Evolutionary conservation across 2,113 vertebrate species (phyloP), one percentile per base, ranked within the genome.

Genomic region (Petrocephalus microphthalmus): DNA sequence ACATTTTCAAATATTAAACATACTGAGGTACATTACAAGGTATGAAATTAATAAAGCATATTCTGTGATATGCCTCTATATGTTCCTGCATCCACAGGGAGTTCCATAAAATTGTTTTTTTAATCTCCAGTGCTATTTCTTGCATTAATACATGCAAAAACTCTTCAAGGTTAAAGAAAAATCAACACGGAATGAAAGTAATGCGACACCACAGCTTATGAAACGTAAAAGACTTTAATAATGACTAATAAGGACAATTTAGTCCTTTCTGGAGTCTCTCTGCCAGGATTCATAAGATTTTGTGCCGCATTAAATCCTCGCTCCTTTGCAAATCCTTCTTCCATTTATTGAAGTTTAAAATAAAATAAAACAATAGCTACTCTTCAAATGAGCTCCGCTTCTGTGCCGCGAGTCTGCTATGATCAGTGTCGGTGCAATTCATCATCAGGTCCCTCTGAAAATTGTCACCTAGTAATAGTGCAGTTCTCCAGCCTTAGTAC

Each of bases 221-320:
- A 83, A 83, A 83, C 81, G 4, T 49, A n/a, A 83, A 83, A 49
- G 42, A 83, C 45, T 49, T 49, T 83, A 83, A 83, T 83, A 83
- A 47, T 47, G 47, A 25, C 81, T 83, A 83, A 83, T 83, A 49
- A 83, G 81, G 37, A 83, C 42, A 47, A 49, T 83, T 83, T 83
- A 83, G 81, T 47, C 45, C 81, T 49, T 45, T 49, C 19, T 83
- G 20, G 45, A 83, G 81, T n/a, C 42, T 83, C 37, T 47, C 7
- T 49, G 45, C 47, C 81, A 49, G 81, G 81, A 45, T 83, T 83
- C 81, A 49, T 83, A n/a, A 83, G 81, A 47, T 83, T 83, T 42
- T 47, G 8, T 49, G 19, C 7, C 2, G 0, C 45, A 47, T 45
- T 83, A 83, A 83, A 37, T 83, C 37, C 10, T 47, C 3, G 3